These are phyloP conservation scores for Lophius piscatorius DNA, from an alignment of 2,113 vertebrate species.

Conservation along the genomic window DNA sequence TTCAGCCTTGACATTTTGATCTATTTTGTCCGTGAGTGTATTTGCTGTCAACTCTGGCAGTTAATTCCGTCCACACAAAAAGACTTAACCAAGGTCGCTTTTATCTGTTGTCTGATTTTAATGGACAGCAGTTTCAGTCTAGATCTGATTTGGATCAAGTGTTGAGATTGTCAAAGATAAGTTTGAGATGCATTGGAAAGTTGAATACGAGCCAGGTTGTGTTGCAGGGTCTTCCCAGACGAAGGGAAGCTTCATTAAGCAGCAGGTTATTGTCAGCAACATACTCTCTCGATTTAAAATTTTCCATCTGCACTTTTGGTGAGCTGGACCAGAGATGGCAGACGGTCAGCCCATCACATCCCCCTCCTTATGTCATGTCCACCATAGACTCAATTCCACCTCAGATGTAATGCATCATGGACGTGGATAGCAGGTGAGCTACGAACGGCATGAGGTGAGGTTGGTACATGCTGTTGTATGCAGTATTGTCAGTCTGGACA, in stretches of 20 bases:
- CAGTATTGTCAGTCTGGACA: not conserved
- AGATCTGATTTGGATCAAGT: not conserved
- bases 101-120: not conserved
- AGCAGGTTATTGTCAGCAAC: not conserved
- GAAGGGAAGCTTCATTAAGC: not conserved
- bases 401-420: not conserved
- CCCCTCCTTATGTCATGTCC: no score
- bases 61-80: constrained; percentile 5
- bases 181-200: not conserved
- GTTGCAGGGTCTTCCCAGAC: not conserved
- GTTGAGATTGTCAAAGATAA: not conserved
- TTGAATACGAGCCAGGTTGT: not conserved
- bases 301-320: no score
- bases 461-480: not conserved
- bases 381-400: not conserved
- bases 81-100: not conserved
- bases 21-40: constrained; percentile 6
- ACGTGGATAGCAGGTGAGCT: not conserved
- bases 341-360: no score
- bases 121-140: constrained; percentile 1
- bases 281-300: no score
- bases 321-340: no score
- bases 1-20: constrained; percentile 24
- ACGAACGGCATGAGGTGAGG: not conserved
- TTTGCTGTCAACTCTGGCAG: constrained; percentile 19